Evolutionary conservation across 2,113 vertebrate species (phyloP), one percentile per base, ranked within the genome.

Genomic region (Nothocercus nigrocapillus): DNA sequence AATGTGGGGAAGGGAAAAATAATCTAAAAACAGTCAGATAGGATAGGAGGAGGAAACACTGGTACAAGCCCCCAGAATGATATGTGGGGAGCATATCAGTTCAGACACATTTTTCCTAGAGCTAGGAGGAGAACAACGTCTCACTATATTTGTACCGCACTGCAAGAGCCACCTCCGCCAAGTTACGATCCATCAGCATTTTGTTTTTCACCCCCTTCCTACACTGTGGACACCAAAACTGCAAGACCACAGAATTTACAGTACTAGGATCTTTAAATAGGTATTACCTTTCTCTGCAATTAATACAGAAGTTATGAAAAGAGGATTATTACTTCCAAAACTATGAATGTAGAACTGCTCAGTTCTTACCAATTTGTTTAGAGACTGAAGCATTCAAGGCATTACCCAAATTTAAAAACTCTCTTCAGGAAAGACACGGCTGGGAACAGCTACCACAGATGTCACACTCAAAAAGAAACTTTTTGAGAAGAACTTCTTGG

Each of bases 401-500:
- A 87, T 5, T 61, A n/a, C 70, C n/a, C 32, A 85, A 85, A 93
- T 93, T 91, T 91, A 93, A 93, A 82, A 96, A 94, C 58, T 67
- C 11, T 79, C 58, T 89, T 56, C 51, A 89, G 82, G 45, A 91
- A 91, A 62, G n/a, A 83, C 40, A 62, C 59, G 73, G 76, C 79
- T 95, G 64, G 78, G 85, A 86, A 90, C 54, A 81, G 7, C 88
- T 88, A n/a, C 88, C 64, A 69, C 77, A 95, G 77, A 93, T 8
- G 17, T 84, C 85, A 86, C 44, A 76, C 34, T 44, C 53, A n/a
- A 27, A 59, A 59, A 61, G 27, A 85, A 53, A 51, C 25, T 61
- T 85, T 36, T 36, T 36, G 36, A 36, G 36, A 36, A 36, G 36
- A 36, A 36, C 36, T 36, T 36, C 8, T 36, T 36, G 36, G 8